Conservation (phyloP, 2,797 vertebrate genomes). For the Epinephelus awoara region DNA sequence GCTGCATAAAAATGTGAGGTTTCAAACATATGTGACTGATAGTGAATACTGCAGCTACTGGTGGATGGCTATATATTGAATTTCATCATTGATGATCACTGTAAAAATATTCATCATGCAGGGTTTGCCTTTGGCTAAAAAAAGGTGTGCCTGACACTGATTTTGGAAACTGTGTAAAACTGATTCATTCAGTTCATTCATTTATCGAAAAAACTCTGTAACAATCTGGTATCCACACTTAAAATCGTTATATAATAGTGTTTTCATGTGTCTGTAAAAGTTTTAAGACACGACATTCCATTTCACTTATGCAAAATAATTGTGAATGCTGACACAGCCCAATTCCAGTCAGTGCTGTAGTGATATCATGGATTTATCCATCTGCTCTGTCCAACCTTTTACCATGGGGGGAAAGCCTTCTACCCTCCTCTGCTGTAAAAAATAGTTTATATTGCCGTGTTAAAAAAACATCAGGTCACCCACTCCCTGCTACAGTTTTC, state of each 20-base stretch:
- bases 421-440: conserved; percentile 33
- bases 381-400: conserved; percentile 14
- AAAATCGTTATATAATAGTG: background rate
- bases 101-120: conserved; percentile 38
- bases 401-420: conserved; percentile 16
- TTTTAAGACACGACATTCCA: conserved; percentile 20
- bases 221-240: conserved; percentile 7
- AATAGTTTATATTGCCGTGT: conserved; percentile 22
- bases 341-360: conserved; percentile 49
- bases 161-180: background rate
- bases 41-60: conserved; percentile 28
- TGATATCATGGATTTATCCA: conserved; percentile 20
- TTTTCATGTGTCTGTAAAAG: conserved; percentile 22
- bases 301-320: conserved; percentile 44
- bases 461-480: conserved; percentile 61
- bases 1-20: conserved; percentile 36
- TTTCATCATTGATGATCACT: conserved; percentile 13
- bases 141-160: conserved; percentile 12
- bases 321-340: conserved; percentile 16
- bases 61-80: conserved; percentile 12
- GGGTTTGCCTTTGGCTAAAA: conserved; percentile 42
- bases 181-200: background rate
- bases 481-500: conserved; percentile 51
- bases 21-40: conserved; percentile 9
- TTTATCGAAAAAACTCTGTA: conserved; percentile 3